Base-by-base conservation (phyloP, 2,888 invertebrate genomes). In the Dasypolia templi region DNA sequence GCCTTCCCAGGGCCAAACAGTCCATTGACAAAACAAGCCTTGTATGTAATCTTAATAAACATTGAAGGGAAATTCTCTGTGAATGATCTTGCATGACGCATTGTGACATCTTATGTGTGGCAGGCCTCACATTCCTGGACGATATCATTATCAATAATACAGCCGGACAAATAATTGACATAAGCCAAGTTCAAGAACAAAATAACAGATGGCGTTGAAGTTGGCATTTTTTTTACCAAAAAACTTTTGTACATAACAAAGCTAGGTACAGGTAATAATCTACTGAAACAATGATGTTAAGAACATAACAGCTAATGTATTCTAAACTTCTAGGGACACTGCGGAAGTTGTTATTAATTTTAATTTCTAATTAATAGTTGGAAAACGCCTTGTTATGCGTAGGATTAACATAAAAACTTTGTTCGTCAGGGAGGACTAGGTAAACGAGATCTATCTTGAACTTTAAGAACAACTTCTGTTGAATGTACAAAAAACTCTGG, bases 351-450 rank as follows among this genome's bases (percentile, higher is more conserved):
- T 12, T 29, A 46, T 46, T 53, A 59, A 75, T 59, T 75, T 46
- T 39, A 78, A 69, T 29, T 53, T 53, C 9, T 59, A 75, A 78
- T 75, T 44, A 75, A 42, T 26, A 77, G 49, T 56, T 58, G 29
- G n/a, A 19, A 14, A 26, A 58, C n/a, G 19, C 26, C 14, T 69
- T 51, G 29, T 3, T 14, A 39, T 22, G 51, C 22, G 26, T 35
- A 56, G 32, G 44, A 51, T 59, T 69, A 32, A 51, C 29, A 29
- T 59, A 7, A 17, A 9, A 39, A 59, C 26, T 46, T 65, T 46
- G 26, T 29, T 46, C 68, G 22, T 14, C 14, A 35, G 17, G 22
- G 17, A 69, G 26, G 29, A 29, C 26, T 67, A 5, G 26, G 6
- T 35, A 26, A 29, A 44, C 22, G 44, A 63, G 7, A 63, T 68